phyloP scores from a whole-genome alignment of 2,797 vertebrate species.

The Coccyzus lansbergi region DNA sequence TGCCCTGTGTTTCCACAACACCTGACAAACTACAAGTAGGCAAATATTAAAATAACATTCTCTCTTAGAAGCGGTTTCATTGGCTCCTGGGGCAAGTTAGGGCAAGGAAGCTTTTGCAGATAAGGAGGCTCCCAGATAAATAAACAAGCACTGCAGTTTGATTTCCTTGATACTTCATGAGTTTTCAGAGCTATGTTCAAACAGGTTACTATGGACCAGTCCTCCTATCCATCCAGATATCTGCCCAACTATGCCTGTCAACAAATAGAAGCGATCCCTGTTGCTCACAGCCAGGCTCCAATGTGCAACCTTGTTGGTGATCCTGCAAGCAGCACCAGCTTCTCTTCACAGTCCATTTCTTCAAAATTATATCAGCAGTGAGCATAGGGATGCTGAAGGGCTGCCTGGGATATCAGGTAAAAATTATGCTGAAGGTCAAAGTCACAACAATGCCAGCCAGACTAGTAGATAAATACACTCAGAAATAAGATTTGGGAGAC shows the following conservation, averaged over 20 bases:
- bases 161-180: neutral
- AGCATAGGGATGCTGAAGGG: neutral
- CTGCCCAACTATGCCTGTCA: neutral
- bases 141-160: neutral
- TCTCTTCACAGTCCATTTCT: neutral
- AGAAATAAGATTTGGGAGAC: neutral
- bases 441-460: neutral
- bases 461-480: neutral
- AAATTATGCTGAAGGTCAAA: neutral
- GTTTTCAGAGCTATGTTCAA: neutral
- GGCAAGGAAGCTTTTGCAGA: neutral
- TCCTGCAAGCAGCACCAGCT: neutral
- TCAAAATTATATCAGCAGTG: neutral
- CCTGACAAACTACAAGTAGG: neutral
- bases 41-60: neutral
- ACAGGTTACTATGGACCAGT: neutral
- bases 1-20: neutral
- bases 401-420: neutral
- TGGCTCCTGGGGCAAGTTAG: neutral
- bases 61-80: neutral
- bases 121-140: neutral
- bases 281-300: neutral
- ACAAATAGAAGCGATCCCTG: neutral
- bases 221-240: neutral
- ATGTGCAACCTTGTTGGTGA: neutral